These are phyloP conservation scores for Fopius arisanus DNA, from an alignment of 1,140 invertebrate genomes.

Conservation along the genomic window DNA sequence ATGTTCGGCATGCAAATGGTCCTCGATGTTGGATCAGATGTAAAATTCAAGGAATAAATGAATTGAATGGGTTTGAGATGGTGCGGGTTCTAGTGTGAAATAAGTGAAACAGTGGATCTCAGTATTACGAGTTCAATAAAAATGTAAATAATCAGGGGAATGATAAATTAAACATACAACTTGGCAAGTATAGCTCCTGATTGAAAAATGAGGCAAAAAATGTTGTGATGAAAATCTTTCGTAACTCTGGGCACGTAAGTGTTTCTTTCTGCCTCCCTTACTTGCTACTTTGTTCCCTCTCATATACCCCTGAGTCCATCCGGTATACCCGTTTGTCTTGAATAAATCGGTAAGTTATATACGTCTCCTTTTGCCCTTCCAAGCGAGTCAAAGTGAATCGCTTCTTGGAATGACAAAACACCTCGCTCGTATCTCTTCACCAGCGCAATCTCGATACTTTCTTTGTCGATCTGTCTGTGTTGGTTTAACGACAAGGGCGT, in stretches of 20 bases:
- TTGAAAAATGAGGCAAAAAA: neutral
- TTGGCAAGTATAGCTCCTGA: neutral
- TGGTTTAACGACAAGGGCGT: constrained; percentile 27
- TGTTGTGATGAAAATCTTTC: neutral
- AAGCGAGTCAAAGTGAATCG: constrained; percentile 29
- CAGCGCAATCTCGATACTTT: constrained; percentile 5
- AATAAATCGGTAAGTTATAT: constrained; percentile 43
- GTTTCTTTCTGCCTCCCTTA: neutral
- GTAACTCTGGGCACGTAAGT: constrained; percentile 2
- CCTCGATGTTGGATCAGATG: too few species aligned
- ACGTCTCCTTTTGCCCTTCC: constrained; percentile 28
- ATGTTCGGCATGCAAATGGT: too few species aligned
- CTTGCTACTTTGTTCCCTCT: constrained; percentile 20
- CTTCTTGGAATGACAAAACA: constrained; percentile 52
- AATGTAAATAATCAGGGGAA: neutral
- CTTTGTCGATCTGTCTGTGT: constrained; percentile 11
- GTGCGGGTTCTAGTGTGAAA: too few species aligned
- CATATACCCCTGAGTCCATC: constrained; percentile 36
- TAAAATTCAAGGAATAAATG: too few species aligned
- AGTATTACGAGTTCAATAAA: neutral
- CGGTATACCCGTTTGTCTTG: constrained; percentile 40
- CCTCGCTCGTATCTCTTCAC: neutral
- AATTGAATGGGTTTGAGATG: too few species aligned
- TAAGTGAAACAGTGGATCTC: too few species aligned
- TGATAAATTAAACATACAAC: neutral